These are phyloP conservation scores for Chironomus riparius DNA, from an alignment of 2,888 invertebrate species.

Conservation along the genomic window DNA sequence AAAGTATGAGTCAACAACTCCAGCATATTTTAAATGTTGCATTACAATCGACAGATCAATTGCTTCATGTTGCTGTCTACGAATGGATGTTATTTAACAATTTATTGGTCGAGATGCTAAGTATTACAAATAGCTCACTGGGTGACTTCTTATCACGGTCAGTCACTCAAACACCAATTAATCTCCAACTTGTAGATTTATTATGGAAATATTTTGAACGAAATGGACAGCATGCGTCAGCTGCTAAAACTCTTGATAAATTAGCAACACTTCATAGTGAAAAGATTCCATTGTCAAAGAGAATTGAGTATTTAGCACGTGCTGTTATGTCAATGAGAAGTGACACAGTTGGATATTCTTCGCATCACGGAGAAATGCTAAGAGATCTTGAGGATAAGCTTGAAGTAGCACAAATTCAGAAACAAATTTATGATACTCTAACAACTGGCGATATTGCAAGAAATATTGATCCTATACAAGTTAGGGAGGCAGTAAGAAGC, in stretches of 20 bases:
- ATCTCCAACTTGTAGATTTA: slow-evolving; percentile 61
- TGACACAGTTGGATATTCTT: slow-evolving; percentile 63
- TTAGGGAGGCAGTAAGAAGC: slow-evolving; percentile 55
- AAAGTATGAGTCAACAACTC: slow-evolving; percentile 42
- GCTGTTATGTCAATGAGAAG: slow-evolving; percentile 94
- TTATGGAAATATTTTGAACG: slow-evolving; percentile 96
- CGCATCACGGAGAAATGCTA: slow-evolving; percentile 65
- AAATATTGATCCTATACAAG: slow-evolving; percentile 49
- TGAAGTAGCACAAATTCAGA: slow-evolving; percentile 82
- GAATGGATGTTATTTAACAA: slow-evolving; percentile 82
- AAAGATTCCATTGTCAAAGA: slow-evolving; percentile 63
- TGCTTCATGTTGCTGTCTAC: slow-evolving; percentile 84
- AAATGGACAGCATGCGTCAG: slow-evolving; percentile 81
- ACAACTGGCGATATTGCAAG: slow-evolving; percentile 41
- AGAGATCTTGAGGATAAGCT: slow-evolving; percentile 85
- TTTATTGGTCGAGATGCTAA: slow-evolving; percentile 57
- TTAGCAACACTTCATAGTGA: slow-evolving; percentile 62
- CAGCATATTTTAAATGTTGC: slow-evolving; percentile 46
- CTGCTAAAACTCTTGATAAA: slow-evolving; percentile 81
- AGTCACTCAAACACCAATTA: slow-evolving; percentile 47
- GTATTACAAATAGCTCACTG: slow-evolving; percentile 45
- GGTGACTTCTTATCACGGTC: slow-evolving; percentile 42
- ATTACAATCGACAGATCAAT: slow-evolving; percentile 67
- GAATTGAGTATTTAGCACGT: slow-evolving; percentile 84
- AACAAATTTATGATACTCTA: slow-evolving; percentile 58